Evolutionary conservation across 2,797 vertebrate genomes (phyloP).

Genomic region (Girardinus metallicus): DNA sequence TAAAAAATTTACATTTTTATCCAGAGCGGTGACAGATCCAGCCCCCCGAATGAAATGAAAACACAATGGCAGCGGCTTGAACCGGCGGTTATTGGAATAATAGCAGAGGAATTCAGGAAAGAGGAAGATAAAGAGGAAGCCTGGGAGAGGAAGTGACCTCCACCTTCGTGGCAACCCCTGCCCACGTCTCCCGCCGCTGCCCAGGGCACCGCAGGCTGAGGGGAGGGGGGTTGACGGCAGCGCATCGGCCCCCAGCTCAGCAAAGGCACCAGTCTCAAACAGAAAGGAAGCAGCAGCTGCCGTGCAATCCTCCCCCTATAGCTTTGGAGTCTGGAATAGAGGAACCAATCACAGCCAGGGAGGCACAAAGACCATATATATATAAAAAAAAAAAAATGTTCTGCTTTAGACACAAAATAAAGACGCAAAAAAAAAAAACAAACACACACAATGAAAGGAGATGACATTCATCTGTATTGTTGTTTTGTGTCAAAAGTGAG

Average conservation of each 20-base stretch:
- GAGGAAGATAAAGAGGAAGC: conserved; percentile 86
- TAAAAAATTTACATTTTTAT: conserved; percentile 44
- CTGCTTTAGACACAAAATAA: conserved; percentile 53
- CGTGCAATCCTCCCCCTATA: conserved; percentile 52
- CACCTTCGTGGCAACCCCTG: conserved; percentile 79
- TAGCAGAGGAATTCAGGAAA: conserved; percentile 83
- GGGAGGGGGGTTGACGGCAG: conserved; percentile 41
- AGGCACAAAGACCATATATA: conserved; percentile 34
- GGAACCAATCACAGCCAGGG: conserved; percentile 25
- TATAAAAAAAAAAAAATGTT: conserved; percentile 26
- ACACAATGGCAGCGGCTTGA: conserved; percentile 55
- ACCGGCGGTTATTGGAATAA: conserved; percentile 74
- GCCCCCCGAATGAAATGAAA: conserved; percentile 27
- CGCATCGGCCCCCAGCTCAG: conserved; percentile 51
- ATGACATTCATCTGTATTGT: conserved; percentile 76
- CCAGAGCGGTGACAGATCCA: conserved; percentile 22
- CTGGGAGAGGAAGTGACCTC: conserved; percentile 83
- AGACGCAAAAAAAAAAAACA: conserved; percentile 13
- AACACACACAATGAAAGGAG: conserved; percentile 56
- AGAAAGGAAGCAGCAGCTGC: conserved; percentile 62
- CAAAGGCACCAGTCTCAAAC: conserved; percentile 52
- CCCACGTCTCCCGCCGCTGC: conserved; percentile 75
- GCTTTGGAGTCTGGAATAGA: conserved; percentile 39
- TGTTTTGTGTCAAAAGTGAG: conserved; percentile 75
- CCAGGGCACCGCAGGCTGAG: conserved; percentile 53